A percentile compares a stretch with the other conserved stretches of the same genome.
phyloP scores from a whole-genome alignment of 2,888 invertebrate genomes.

The Nemotelus nigrinus region DNA sequence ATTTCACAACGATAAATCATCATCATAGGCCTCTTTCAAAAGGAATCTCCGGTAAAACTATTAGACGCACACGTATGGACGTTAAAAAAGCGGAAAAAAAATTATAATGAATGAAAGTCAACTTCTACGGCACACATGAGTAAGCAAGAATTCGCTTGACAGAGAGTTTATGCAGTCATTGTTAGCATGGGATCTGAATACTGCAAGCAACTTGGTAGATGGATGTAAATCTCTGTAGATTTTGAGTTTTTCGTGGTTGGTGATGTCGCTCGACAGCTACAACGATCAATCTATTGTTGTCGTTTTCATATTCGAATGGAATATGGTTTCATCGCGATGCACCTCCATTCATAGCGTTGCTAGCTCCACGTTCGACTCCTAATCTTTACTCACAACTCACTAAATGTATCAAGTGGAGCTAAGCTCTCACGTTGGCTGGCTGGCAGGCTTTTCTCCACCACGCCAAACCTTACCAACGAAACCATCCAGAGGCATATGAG shows the following conservation, averaged over 20 bases:
- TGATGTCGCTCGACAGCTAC: slow-evolving; percentile 15
- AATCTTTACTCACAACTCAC: background rate
- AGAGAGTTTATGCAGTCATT: background rate
- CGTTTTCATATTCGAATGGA: background rate
- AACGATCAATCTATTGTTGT: background rate
- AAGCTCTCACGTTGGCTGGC: slow-evolving; percentile 4
- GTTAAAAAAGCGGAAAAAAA: background rate
- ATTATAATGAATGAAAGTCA: slow-evolving; percentile 19
- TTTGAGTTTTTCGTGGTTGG: slow-evolving; percentile 24
- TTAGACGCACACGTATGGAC: background rate
- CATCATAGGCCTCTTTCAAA: background rate
- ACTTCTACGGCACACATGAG: slow-evolving; percentile 25
- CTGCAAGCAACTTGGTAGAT: background rate
- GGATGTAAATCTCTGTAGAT: background rate
- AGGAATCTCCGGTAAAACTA: slow-evolving; percentile 31
- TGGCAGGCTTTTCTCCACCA: slow-evolving; percentile 31
- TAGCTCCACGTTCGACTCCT: background rate
- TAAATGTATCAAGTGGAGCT: background rate
- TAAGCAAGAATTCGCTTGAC: slow-evolving; percentile 43
- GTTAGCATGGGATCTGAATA: background rate
- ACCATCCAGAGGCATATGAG: slow-evolving; percentile 15
- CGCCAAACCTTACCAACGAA: background rate
- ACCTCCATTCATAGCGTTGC: background rate
- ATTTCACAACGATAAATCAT: no score
- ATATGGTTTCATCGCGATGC: background rate